Conservation (phyloP, 2,888 invertebrate species). For the Epirrita christyi region DNA sequence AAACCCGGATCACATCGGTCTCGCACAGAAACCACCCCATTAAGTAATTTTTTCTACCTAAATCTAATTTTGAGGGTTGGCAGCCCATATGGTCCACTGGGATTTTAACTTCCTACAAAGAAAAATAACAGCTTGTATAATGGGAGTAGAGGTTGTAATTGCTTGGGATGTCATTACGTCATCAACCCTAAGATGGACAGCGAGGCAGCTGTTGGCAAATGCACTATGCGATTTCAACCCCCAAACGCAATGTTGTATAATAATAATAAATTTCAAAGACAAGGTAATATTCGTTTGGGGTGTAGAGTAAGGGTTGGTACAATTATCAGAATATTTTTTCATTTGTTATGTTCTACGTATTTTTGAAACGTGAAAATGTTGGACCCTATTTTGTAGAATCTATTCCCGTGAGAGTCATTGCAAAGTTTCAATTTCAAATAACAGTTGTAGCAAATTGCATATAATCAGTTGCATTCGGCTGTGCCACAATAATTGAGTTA, state of each 20-base stretch:
- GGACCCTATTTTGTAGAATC: constrained; percentile 25
- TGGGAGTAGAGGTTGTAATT: constrained; percentile 41
- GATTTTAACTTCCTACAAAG: constrained; percentile 46
- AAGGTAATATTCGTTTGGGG: constrained; percentile 63
- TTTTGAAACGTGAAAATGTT: constrained; percentile 38
- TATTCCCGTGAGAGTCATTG: constrained; percentile 41
- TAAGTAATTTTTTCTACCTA: constrained; percentile 80
- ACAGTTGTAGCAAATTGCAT: constrained; percentile 34
- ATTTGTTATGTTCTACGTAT: constrained; percentile 48
- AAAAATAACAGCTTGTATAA: constrained; percentile 43
- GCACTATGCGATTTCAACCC: constrained; percentile 70
- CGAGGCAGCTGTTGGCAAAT: constrained; percentile 73
- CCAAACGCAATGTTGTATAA: constrained; percentile 75
- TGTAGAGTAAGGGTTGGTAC: constrained; percentile 63
- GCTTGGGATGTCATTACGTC: constrained; percentile 35
- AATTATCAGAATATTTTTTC: constrained; percentile 65
- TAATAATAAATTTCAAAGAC: constrained; percentile 81
- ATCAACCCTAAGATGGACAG: constrained; percentile 50
- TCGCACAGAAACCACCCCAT: constrained; percentile 81
- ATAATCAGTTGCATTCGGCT: constrained; percentile 26
- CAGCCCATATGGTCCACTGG: constrained; percentile 76
- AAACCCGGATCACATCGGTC: constrained; percentile 58
- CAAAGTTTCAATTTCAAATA: constrained; percentile 33
- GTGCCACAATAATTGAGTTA: no score
- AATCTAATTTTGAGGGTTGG: constrained; percentile 79